These are phyloP conservation scores for Sigmodon hispidus DNA, from an alignment of 2,113 vertebrate species.

Conservation along the genomic window DNA sequence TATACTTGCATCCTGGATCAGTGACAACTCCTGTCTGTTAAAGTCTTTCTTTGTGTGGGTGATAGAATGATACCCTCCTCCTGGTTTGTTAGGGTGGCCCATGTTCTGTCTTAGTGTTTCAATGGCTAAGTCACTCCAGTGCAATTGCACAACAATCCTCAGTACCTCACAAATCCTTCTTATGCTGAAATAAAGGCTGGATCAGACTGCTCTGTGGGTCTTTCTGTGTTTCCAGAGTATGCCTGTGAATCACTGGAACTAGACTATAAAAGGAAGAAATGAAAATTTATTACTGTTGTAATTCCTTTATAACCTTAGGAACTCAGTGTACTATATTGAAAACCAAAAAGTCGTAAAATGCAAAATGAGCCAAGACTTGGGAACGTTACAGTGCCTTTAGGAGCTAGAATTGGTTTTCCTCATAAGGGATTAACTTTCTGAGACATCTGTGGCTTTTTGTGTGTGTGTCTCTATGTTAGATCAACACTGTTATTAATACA, in stretches of 20 bases:
- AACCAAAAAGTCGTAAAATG: background rate
- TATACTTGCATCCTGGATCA: background rate
- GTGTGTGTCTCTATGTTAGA: background rate
- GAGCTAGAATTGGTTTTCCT: background rate
- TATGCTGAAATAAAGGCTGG: background rate
- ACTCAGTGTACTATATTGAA: background rate
- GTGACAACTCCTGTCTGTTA: background rate
- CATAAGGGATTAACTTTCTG: background rate
- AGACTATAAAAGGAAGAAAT: background rate
- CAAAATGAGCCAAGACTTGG: background rate
- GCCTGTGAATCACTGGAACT: background rate
- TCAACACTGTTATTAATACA: background rate
- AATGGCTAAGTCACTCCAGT: too few species aligned
- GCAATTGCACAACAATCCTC: background rate
- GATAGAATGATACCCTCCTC: background rate
- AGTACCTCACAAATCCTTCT: too few species aligned
- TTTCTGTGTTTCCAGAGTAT: background rate
- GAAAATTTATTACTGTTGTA: background rate
- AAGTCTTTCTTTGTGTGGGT: background rate
- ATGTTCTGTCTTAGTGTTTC: background rate
- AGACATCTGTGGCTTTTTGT: background rate
- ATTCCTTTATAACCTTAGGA: background rate
- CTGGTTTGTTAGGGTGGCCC: background rate
- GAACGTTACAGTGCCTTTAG: background rate
- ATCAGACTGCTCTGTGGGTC: background rate